Evolutionary conservation across 2,888 invertebrate genomes (phyloP).

Genomic region (Noctua fimbriata): DNA sequence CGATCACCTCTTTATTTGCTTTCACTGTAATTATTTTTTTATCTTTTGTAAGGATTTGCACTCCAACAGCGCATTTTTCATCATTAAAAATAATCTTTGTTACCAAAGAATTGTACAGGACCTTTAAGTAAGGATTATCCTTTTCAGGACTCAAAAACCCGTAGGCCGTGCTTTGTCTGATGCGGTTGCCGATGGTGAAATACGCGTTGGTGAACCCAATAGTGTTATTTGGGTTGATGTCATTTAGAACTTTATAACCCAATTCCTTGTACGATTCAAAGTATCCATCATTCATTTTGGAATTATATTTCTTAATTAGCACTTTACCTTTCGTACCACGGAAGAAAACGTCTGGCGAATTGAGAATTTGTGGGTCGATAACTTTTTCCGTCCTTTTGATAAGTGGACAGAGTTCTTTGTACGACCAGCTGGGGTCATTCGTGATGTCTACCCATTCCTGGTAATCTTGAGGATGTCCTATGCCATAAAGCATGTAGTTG

Average conservation of each 20-base stretch:
- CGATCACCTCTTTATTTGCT: constrained; percentile 83
- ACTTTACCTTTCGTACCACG: constrained; percentile 82
- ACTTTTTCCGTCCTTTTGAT: constrained; percentile 86
- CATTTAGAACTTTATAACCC: constrained; percentile 78
- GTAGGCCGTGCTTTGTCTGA: constrained; percentile 84
- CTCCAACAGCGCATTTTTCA: constrained; percentile 81
- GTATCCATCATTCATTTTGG: constrained; percentile 60
- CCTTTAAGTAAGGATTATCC: constrained; percentile 74
- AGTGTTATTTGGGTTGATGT: constrained; percentile 78
- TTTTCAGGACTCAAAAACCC: constrained; percentile 81
- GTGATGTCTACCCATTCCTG: constrained; percentile 86
- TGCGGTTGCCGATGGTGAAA: constrained; percentile 82
- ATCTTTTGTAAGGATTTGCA: constrained; percentile 74
- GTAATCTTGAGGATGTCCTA: constrained; percentile 75
- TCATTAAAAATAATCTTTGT: constrained; percentile 86
- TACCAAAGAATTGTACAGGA: constrained; percentile 84
- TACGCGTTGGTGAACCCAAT: constrained; percentile 82
- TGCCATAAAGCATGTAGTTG: constrained; percentile 87
- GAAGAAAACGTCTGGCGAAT: constrained; percentile 63
- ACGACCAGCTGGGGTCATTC: constrained; percentile 88
- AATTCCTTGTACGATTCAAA: constrained; percentile 80
- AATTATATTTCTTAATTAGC: constrained; percentile 73
- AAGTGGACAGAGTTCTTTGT: constrained; percentile 83
- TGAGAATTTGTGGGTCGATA: constrained; percentile 53
- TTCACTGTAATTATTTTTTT: constrained; percentile 69